These are phyloP conservation scores for Lagenorhynchus albirostris DNA, from an alignment of 2,113 vertebrate genomes.

Conservation along the genomic window DNA sequence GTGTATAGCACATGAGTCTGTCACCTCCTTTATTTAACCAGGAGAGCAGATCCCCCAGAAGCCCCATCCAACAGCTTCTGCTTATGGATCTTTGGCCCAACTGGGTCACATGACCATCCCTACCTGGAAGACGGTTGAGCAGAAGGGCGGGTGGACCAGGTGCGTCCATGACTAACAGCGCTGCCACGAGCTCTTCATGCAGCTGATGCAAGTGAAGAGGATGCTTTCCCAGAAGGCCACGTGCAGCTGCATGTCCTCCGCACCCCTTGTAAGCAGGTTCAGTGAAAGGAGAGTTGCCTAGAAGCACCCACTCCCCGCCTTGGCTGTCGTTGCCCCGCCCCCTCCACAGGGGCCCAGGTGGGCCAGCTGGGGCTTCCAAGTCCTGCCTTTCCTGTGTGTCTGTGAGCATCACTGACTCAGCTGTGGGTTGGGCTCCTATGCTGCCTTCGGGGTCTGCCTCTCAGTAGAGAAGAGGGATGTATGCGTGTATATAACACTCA, in stretches of 20 bases:
- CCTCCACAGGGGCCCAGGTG: neutral
- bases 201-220: neutral
- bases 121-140: neutral
- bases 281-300: neutral
- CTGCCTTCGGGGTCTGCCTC: neutral
- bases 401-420: neutral
- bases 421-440: neutral
- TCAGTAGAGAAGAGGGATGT: neutral
- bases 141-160: neutral
- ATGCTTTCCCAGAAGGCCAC: neutral
- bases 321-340: fast-evolving
- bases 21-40: neutral
- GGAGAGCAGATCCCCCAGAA: neutral
- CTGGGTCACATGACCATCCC: neutral
- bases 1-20: neutral
- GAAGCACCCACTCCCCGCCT: neutral
- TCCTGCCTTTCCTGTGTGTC: neutral
- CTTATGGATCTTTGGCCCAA: neutral
- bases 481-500: too few species aligned
- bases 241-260: neutral
- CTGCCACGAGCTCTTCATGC: neutral
- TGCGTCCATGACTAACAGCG: fast-evolving
- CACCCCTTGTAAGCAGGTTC: neutral
- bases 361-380: neutral
- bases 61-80: neutral